phyloP scores from a whole-genome alignment of 2,888 invertebrate genomes.

The Cataglyphis cursor region DNA sequence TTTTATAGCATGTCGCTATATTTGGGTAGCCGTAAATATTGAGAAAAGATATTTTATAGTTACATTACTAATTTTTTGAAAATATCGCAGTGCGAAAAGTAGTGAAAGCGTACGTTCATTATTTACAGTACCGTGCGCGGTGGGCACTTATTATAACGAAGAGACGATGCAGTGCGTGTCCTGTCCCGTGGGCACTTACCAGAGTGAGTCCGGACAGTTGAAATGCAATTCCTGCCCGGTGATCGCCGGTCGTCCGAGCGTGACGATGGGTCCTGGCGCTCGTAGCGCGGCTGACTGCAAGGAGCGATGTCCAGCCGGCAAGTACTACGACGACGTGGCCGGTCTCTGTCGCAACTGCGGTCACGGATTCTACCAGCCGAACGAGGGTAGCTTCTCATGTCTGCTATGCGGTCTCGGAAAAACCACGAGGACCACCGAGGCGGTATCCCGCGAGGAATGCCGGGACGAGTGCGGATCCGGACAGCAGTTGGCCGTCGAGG shows the following conservation, averaged over 20 bases:
- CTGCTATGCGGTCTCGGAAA: conserved; percentile 95
- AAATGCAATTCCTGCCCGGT: conserved; percentile 96
- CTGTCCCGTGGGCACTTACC: conserved; percentile 96
- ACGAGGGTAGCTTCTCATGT: conserved; percentile 96
- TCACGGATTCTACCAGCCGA: conserved; percentile 96
- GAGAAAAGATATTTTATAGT: background rate
- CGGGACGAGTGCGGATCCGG: conserved; percentile 96
- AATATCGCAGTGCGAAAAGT: background rate
- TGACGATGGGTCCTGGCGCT: conserved; percentile 95
- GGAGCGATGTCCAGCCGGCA: conserved; percentile 96
- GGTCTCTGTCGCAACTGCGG: conserved; percentile 97
- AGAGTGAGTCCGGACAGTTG: conserved; percentile 96
- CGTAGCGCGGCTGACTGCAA: conserved; percentile 96
- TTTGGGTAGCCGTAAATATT: background rate
- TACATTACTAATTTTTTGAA: background rate
- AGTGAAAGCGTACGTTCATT: background rate
- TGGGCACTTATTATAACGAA: conserved; percentile 95
- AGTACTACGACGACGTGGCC: conserved; percentile 96
- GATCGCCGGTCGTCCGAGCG: conserved; percentile 96
- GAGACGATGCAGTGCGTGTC: conserved; percentile 93
- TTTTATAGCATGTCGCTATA: too few species aligned
- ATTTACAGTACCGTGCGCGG: conserved; percentile 93
- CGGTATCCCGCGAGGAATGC: conserved; percentile 95
- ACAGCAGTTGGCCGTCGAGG: conserved; percentile 94
- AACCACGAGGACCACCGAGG: conserved; percentile 96